Evolutionary conservation across 2,888 invertebrate species (phyloP), one percentile per base, ranked within the genome.

Genomic region (Opisthograptis luteolata): DNA sequence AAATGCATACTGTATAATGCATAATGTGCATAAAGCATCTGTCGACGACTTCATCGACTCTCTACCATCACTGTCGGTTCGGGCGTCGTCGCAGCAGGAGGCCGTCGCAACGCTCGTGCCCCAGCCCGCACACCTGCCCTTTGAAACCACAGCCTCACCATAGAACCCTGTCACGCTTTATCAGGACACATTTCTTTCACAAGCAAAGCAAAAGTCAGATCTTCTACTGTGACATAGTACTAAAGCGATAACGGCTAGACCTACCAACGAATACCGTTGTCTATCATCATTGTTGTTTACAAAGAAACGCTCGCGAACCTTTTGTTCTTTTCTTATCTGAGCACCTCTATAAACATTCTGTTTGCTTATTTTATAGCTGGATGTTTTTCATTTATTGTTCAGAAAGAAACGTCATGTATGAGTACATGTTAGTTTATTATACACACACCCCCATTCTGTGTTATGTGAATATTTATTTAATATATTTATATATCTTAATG

Each of bases 21-120:
- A n/a, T n/a, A n/a, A n/a, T n/a, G n/a, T n/a, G n/a, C n/a, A n/a
- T n/a, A n/a, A n/a, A n/a, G n/a, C 14, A 31, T 32, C 15, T 24
- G 22, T 32, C 31, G 41, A 41, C 17, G 14, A 12, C 20, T 40
- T 30, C 14, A 40, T 40, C 40, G 40, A 27, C 8, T 6, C 0
- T 2, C 15, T 19, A 19, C n/a, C 39, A 39, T 19, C 28, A 12
- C 28, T 19, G 17, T 9, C 36, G 7, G 25, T 6, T 2, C 28
- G 13, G 9, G 9, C 34, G 7, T 36, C 36, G 25, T 39, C 73
- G 39, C 77, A 44, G 72, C 77, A 68, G 76, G 73, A 64, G 43
- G 68, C 57, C 66, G 57, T 70, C 66, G 68, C 59, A 52, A 53
- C 40, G 36, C 55, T 42, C 41, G 42, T 34, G 42, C 42, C 4